Percentiles rank a stretch among this genome's conserved stretches.
Conservation (phyloP, 2,797 vertebrate species). For the Propithecus deckenii region DNA sequence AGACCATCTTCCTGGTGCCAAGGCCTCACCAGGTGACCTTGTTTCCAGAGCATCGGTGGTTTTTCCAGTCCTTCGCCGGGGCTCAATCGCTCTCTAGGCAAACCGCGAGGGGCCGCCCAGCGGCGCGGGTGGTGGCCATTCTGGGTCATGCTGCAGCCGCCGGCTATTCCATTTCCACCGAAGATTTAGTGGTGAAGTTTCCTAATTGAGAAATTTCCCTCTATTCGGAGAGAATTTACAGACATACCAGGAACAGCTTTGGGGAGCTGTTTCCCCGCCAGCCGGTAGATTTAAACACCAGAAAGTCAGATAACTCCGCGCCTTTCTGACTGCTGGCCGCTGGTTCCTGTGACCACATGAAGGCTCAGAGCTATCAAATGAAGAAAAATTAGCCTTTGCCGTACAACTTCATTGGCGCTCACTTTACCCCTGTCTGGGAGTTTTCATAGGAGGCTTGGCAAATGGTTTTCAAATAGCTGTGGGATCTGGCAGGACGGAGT, state of each 20-base stretch:
- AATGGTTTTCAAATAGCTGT: conserved; percentile 70
- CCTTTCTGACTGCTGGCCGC: conserved; percentile 76
- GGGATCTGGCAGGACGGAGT: conserved; percentile 70
- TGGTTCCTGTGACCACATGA: conserved; percentile 77
- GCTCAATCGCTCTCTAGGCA: background rate
- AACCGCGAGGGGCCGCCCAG: background rate
- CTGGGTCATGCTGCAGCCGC: conserved; percentile 71
- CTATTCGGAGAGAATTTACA: conserved; percentile 83
- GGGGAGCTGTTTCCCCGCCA: conserved; percentile 81
- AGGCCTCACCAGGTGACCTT: background rate
- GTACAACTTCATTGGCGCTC: conserved; percentile 52
- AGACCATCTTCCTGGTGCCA: background rate
- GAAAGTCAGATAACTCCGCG: conserved; percentile 76
- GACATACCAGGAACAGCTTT: conserved; percentile 82
- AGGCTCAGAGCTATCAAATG: conserved; percentile 66
- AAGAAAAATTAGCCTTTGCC: conserved; percentile 68
- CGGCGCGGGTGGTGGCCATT: conserved; percentile 46
- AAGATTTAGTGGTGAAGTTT: conserved; percentile 76
- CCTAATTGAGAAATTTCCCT: conserved; percentile 77
- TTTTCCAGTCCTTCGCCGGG: background rate
- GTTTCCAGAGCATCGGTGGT: background rate
- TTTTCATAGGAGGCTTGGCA: conserved; percentile 78
- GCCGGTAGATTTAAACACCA: conserved; percentile 80
- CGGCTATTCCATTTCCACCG: conserved; percentile 75
- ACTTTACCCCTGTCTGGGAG: conserved; percentile 67